phyloP scores from a whole-genome alignment of 2,113 vertebrate species.

The Vidua macroura region DNA sequence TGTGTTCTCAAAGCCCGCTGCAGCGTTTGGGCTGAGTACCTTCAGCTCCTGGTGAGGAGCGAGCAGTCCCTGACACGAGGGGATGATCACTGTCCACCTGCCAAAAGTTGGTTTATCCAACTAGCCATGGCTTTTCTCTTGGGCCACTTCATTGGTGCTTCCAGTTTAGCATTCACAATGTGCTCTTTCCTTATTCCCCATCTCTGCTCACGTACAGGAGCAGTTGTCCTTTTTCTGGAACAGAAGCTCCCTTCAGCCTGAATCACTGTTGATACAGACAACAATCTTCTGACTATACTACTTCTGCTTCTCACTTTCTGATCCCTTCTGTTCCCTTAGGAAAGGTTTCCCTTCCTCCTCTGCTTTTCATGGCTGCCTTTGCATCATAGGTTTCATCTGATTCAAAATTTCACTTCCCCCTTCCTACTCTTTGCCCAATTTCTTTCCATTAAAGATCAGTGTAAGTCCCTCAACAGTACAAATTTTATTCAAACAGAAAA shows the following conservation, averaged over 20 bases:
- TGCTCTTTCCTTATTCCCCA: background rate
- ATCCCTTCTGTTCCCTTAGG: background rate
- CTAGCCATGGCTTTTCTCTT: background rate
- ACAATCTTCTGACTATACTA: background rate
- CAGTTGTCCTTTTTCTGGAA: background rate
- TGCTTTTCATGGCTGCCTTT: background rate
- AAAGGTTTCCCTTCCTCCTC: background rate
- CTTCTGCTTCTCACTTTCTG: background rate
- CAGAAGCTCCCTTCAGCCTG: background rate
- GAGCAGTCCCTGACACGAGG: accelerated
- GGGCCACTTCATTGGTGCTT: background rate
- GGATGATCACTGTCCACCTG: background rate
- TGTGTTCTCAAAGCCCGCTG: background rate
- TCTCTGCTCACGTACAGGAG: background rate
- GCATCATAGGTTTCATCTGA: background rate
- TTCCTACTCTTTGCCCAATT: background rate
- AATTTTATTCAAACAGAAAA: background rate
- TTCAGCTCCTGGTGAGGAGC: background rate
- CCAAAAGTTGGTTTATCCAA: background rate
- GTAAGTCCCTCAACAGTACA: background rate
- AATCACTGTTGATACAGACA: accelerated
- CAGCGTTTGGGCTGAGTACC: background rate
- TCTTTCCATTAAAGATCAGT: background rate
- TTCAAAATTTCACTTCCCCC: background rate
- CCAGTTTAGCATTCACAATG: background rate